Conservation (phyloP, 2,113 vertebrate genomes). For the Psilopogon haemacephalus region DNA sequence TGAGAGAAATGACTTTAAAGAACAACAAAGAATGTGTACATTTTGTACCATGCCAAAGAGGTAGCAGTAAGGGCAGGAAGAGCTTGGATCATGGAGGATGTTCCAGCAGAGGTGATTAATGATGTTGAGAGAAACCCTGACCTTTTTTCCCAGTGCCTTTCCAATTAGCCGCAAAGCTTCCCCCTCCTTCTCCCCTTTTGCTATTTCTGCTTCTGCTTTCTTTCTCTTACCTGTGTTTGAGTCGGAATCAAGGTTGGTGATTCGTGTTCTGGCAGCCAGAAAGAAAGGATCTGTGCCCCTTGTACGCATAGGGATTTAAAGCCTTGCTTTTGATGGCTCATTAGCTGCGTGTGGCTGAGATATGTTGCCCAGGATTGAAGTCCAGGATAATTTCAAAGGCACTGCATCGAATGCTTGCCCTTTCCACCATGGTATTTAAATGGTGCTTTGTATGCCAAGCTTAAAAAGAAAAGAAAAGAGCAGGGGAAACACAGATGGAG, state of each 20-base stretch:
- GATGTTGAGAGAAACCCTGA: constrained; percentile 24
- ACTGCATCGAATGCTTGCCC: constrained; percentile 31
- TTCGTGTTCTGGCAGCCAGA: constrained; percentile 32
- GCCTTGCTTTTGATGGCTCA: constrained; percentile 19
- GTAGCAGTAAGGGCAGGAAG: background rate
- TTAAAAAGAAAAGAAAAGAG: constrained; percentile 1
- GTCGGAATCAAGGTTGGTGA: constrained; percentile 29
- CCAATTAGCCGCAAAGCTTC: constrained; percentile 17
- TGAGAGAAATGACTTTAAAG: background rate
- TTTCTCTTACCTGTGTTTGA: constrained; percentile 29
- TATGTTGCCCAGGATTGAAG: constrained; percentile 36
- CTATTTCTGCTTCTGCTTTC: background rate
- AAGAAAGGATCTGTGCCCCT: constrained; percentile 8
- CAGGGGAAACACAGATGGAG: constrained; percentile 31
- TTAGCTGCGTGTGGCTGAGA: constrained; percentile 46
- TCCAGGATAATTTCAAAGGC: constrained; percentile 65
- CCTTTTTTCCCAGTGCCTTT: constrained; percentile 9
- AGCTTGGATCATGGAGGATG: constrained; percentile 6
- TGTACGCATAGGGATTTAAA: constrained; percentile 32
- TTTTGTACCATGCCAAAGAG: background rate
- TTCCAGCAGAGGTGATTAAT: constrained; percentile 53
- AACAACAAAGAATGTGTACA: background rate
- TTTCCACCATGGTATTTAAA: constrained; percentile 59
- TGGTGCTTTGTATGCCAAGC: constrained; percentile 28
- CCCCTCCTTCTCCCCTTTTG: background rate